phyloP scores from a whole-genome alignment of 2,888 invertebrate species.

The Parnassius orleans region DNA sequence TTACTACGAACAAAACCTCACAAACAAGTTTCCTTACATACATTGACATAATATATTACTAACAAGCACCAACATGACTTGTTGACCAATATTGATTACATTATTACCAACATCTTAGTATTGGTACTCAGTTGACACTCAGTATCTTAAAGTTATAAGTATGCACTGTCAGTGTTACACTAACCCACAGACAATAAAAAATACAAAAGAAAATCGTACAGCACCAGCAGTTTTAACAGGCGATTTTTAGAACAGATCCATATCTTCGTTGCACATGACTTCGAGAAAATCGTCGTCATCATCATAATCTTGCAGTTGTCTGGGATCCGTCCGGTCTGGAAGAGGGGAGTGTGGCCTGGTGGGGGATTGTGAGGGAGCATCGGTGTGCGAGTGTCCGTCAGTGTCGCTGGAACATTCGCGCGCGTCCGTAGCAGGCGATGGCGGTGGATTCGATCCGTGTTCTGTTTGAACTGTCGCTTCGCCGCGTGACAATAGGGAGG shows the following conservation, averaged over 20 bases:
- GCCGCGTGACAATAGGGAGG: conserved; percentile 82
- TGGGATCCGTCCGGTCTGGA: conserved; percentile 53
- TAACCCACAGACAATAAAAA: conserved; percentile 1
- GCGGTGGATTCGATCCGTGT: conserved; percentile 87
- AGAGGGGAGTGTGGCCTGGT: conserved; percentile 36
- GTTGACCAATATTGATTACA: not conserved
- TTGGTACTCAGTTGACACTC: not conserved
- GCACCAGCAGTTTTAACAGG: conserved; percentile 6
- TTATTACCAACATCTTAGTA: not conserved
- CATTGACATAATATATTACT: not conserved
- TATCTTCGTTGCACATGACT: conserved; percentile 85
- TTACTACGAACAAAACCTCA: not conserved
- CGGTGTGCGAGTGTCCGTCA: conserved; percentile 77
- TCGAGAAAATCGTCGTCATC: conserved; percentile 86
- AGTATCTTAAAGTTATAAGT: not conserved
- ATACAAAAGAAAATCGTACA: conserved; percentile 2
- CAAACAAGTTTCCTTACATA: not conserved
- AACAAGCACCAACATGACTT: not conserved
- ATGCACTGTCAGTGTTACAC: not conserved
- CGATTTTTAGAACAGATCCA: conserved; percentile 84
- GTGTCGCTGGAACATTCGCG: conserved; percentile 84
- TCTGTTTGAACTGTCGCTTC: conserved; percentile 80
- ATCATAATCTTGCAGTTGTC: conserved; percentile 65
- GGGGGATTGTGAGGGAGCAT: conserved; percentile 34
- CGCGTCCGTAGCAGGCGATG: conserved; percentile 89